Evolutionary conservation across 37 sponge, comb jelly and placozoan genomes (phyloP).

Genomic region (Chondrilla cf. caribensis): DNA sequence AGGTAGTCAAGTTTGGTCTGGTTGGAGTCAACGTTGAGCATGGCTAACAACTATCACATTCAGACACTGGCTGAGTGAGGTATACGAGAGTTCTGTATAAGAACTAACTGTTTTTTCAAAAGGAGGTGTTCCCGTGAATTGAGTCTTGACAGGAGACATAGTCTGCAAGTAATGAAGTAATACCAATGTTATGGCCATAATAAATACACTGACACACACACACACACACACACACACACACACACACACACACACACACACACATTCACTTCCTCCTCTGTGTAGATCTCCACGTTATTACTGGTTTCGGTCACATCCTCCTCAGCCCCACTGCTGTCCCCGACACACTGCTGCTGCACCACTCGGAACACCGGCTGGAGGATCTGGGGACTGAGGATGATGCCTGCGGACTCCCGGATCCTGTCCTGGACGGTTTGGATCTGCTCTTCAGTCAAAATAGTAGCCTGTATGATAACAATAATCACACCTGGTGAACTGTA

Average conservation of each 20-base stretch:
- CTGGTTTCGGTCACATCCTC: not conserved
- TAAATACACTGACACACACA: not conserved
- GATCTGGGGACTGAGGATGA: slow-evolving; percentile 18
- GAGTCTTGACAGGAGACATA: not conserved
- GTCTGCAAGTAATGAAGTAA: not conserved
- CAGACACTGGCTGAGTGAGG: too few relatives aligned
- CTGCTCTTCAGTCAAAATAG: slow-evolving; percentile 13
- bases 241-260: not conserved
- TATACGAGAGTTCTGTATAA: too few relatives aligned
- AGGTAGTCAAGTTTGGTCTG: not conserved
- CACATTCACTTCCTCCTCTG: slow-evolving; percentile 25
- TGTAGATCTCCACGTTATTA: slow-evolving; percentile 20
- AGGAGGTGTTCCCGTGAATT: too few relatives aligned
- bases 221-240: not conserved
- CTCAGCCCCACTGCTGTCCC: not conserved
- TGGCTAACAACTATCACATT: too few relatives aligned
- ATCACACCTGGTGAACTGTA: too few relatives aligned
- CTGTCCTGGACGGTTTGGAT: not conserved
- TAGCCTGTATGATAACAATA: not conserved
- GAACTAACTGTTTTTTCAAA: not conserved
- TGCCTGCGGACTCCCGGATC: slow-evolving; percentile 20
- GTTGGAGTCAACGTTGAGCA: not conserved
- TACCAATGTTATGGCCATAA: too few relatives aligned
- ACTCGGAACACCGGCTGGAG: slow-evolving; percentile 16
- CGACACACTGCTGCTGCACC: not conserved